Conservation (phyloP, 2,113 vertebrate genomes). For the Corynorhinus townsendii region DNA sequence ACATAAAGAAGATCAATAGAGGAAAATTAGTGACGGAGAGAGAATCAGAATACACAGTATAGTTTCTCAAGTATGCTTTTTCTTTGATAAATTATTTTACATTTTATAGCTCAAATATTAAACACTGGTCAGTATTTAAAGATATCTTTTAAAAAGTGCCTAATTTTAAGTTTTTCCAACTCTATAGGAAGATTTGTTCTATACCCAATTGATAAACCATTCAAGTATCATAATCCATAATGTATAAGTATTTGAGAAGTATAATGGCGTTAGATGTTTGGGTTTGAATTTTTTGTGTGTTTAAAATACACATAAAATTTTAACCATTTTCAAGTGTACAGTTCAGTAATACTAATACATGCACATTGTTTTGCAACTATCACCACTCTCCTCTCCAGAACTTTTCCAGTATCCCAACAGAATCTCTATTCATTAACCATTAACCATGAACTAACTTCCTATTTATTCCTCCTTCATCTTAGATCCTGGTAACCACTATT, state of each 20-base stretch:
- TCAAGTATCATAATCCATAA: neutral
- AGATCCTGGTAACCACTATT: neutral
- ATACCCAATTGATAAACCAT: neutral
- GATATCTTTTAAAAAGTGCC: neutral
- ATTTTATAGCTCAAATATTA: neutral
- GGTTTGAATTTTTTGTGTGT: neutral
- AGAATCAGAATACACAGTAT: neutral
- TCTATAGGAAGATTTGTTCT: neutral
- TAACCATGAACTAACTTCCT: neutral
- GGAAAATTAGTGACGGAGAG: neutral
- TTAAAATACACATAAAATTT: neutral
- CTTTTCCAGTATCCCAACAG: neutral
- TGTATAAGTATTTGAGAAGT: neutral
- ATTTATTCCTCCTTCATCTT: neutral
- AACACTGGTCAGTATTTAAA: constrained; percentile 3
- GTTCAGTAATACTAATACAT: neutral
- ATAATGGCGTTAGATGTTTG: neutral
- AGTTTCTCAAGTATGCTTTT: neutral
- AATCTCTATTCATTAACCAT: neutral
- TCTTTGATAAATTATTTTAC: neutral
- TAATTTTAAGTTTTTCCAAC: neutral
- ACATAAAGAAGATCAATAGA: neutral
- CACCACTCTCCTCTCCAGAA: neutral
- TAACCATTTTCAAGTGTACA: neutral
- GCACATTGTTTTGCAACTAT: neutral